phyloP scores from a whole-genome alignment of 2,888 invertebrate species.

The Andricus quercusramuli region DNA sequence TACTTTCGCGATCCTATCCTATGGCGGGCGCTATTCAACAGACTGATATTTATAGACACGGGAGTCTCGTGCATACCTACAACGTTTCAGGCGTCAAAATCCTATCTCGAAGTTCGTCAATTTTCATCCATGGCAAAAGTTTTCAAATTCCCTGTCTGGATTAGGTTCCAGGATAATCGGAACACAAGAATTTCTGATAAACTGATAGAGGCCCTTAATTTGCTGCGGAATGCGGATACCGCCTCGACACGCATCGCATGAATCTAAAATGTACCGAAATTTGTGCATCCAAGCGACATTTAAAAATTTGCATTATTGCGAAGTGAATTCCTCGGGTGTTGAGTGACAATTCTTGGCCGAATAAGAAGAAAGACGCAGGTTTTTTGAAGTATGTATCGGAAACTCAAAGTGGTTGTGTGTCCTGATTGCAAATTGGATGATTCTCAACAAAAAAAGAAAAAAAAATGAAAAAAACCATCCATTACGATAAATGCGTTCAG shows the following conservation, averaged over 20 bases:
- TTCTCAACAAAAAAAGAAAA: not conserved
- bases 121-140: conserved; percentile 49
- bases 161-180: not conserved
- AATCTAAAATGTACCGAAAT: conserved; percentile 14
- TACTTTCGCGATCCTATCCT: conserved; percentile 50
- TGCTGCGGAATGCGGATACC: not conserved
- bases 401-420: not conserved
- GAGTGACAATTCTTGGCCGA: conserved; percentile 23
- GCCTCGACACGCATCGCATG: not conserved
- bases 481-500: not conserved
- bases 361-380: not conserved
- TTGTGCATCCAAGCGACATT: conserved; percentile 24
- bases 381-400: not conserved
- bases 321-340: conserved; percentile 30
- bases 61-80: conserved; percentile 69
- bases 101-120: conserved; percentile 51
- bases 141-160: not conserved
- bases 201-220: not conserved
- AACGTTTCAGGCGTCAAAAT: conserved; percentile 72
- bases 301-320: conserved; percentile 17
- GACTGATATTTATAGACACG: conserved; percentile 72
- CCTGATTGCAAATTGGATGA: not conserved
- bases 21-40: conserved; percentile 70
- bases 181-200: not conserved
- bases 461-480: not conserved